Evolutionary conservation across 2,797 vertebrate genomes (phyloP).

Genomic region (Balearica regulorum): DNA sequence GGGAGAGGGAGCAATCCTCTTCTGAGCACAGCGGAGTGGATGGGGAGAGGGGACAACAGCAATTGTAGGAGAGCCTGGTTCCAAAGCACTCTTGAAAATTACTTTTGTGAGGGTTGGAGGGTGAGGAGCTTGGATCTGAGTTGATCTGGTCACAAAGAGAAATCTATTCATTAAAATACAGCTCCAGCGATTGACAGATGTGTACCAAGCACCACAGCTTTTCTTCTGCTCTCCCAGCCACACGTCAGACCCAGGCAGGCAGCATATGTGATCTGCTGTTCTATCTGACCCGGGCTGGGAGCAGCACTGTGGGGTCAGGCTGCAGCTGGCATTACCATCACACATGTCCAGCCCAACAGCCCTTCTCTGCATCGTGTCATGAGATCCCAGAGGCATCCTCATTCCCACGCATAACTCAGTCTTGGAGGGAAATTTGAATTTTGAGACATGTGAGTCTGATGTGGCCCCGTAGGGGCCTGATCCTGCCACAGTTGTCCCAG

Average conservation of each 20-base stretch:
- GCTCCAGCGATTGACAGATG: neutral
- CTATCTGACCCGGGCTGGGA: neutral
- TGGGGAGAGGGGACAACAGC: neutral
- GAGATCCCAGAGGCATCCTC: neutral
- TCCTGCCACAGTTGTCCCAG: neutral
- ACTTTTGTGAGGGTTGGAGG: neutral
- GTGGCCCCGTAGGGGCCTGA: neutral
- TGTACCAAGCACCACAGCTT: neutral
- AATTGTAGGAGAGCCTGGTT: neutral
- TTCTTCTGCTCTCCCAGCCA: neutral
- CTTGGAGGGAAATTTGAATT: neutral
- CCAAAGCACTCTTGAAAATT: neutral
- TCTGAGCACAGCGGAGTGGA: neutral
- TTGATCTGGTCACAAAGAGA: neutral
- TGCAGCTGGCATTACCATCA: neutral
- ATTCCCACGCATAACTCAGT: neutral
- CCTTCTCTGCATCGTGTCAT: accelerated
- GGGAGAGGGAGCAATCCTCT: neutral
- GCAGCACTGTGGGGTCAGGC: neutral
- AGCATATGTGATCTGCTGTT: neutral
- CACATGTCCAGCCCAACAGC: neutral
- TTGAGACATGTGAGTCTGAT: neutral
- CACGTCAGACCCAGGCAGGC: accelerated
- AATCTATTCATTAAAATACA: neutral
- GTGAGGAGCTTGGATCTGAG: neutral